Evolutionary conservation across 2,888 invertebrate species (phyloP).

Genomic region (Venusia cambrica): DNA sequence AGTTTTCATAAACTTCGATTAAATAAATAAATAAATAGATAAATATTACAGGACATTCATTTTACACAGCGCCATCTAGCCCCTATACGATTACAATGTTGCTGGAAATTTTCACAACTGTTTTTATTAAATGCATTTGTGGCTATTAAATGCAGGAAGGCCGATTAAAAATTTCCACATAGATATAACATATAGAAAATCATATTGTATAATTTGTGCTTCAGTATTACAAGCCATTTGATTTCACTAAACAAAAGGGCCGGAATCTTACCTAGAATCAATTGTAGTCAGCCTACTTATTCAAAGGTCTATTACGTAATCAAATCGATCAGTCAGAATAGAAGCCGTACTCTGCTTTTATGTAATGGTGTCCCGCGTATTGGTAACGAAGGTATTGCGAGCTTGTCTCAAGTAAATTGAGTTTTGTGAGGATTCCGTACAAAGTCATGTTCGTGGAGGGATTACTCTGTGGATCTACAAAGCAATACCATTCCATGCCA

Average conservation of each 20-base stretch:
- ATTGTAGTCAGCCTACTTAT: constrained; percentile 9
- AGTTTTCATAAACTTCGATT: too few species aligned
- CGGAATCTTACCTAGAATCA: constrained; percentile 11
- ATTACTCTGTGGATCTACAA: constrained; percentile 5
- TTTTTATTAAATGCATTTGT: too few species aligned
- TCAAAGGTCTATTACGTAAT: constrained; percentile 19
- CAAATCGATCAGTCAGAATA: constrained; percentile 21
- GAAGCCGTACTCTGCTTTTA: constrained; percentile 21
- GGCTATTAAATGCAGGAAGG: too few species aligned
- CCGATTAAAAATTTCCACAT: too few species aligned
- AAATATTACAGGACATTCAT: too few species aligned
- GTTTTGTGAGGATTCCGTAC: constrained; percentile 42
- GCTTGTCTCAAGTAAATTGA: constrained; percentile 66
- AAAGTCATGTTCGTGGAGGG: constrained; percentile 31
- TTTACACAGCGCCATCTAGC: too few species aligned
- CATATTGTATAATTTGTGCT: constrained; percentile 2
- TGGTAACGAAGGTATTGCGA: constrained; percentile 45
- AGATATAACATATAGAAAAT: too few species aligned
- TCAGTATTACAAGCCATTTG: constrained; percentile 1
- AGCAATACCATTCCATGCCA: too few species aligned
- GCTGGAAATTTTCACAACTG: too few species aligned
- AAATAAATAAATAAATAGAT: too few species aligned
- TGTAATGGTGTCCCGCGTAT: constrained; percentile 20
- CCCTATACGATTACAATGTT: too few species aligned
- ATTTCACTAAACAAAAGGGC: constrained; percentile 6